Conservation (phyloP, 2,797 vertebrate genomes). For the Australoheros facetus region DNA sequence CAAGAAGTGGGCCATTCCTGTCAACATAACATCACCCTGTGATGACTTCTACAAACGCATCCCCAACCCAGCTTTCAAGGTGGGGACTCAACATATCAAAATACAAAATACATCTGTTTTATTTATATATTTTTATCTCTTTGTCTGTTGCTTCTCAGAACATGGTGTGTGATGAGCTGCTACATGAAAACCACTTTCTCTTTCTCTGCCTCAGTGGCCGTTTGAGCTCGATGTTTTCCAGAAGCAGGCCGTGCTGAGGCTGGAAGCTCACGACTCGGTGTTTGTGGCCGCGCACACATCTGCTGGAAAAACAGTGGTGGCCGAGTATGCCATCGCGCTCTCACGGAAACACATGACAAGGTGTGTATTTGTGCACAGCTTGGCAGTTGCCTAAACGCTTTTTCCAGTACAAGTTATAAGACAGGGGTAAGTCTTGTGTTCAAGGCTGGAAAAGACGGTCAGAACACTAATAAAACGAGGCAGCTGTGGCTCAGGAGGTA, state of each 20-base stretch:
- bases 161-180: neutral
- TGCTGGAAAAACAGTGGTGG: constrained; percentile 93
- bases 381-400: neutral
- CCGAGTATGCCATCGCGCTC: constrained; percentile 92
- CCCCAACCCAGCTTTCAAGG: constrained; percentile 86
- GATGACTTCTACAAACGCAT: constrained; percentile 91
- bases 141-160: neutral
- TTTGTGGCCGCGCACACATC: constrained; percentile 94
- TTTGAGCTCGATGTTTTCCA: constrained; percentile 93
- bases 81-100: constrained; percentile 1
- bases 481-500: neutral
- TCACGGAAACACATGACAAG: constrained; percentile 96
- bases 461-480: fast-evolving
- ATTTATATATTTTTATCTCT: neutral
- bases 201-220: constrained; percentile 81
- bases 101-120: neutral
- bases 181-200: neutral
- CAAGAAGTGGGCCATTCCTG: constrained; percentile 90
- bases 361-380: constrained; percentile 64
- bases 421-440: neutral
- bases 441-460: neutral
- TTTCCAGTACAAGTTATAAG: neutral
- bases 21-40: constrained; percentile 85
- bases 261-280: constrained; percentile 89
- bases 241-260: constrained; percentile 90